These are phyloP conservation scores for Rhabdomys pumilio DNA, from an alignment of 2,797 vertebrate species.

Conservation along the genomic window DNA sequence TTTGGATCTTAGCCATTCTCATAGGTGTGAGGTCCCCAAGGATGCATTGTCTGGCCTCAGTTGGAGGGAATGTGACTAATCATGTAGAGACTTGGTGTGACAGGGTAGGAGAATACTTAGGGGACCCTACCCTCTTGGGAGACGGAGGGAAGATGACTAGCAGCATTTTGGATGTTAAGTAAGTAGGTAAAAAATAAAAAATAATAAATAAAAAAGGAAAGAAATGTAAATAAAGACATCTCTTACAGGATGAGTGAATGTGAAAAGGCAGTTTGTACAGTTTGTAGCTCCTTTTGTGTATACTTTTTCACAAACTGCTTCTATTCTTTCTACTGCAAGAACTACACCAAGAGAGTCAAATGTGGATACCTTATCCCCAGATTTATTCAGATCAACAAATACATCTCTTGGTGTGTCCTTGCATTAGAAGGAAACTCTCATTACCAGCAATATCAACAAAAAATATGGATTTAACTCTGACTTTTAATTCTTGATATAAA, in stretches of 20 bases:
- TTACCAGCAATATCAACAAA: neutral
- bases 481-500: neutral
- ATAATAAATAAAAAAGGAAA: neutral
- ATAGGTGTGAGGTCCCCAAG: neutral
- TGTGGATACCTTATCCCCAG: neutral
- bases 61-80: neutral
- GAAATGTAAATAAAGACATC: neutral
- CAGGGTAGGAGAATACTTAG: neutral
- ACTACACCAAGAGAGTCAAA: neutral
- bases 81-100: neutral
- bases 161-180: neutral
- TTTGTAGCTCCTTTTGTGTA: neutral
- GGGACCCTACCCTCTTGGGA: rapidly evolving
- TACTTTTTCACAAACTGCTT: neutral
- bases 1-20: neutral
- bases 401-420: neutral
- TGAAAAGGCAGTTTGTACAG: neutral
- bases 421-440: neutral
- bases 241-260: neutral
- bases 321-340: neutral
- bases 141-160: neutral
- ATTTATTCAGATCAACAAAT: neutral
- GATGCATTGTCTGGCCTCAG: neutral
- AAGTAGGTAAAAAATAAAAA: neutral
- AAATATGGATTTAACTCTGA: neutral